Evolutionary conservation across 2,113 vertebrate species (phyloP).

Genomic region (Laticauda laticaudata): DNA sequence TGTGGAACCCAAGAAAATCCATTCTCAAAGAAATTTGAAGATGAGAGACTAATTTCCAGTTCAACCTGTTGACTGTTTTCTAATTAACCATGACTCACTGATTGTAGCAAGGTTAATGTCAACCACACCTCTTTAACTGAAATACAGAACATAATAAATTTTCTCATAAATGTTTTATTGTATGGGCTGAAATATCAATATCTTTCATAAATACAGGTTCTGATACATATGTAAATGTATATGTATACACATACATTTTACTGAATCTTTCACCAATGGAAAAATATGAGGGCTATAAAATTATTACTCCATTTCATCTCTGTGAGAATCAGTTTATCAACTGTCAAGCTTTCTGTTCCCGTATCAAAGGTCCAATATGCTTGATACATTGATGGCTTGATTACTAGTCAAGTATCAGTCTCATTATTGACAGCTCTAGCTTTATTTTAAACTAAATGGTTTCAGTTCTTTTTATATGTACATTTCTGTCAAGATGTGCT

Average conservation of each 20-base stretch:
- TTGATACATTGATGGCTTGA: too few relatives aligned
- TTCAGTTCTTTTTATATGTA: not conserved
- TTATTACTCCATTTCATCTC: not conserved
- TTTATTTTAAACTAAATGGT: not conserved
- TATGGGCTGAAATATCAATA: not conserved
- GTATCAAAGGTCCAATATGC: not conserved
- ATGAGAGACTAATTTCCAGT: conserved; percentile 29
- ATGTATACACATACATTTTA: not conserved
- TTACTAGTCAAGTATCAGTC: not conserved
- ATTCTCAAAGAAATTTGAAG: conserved; percentile 51
- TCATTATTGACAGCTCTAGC: not conserved
- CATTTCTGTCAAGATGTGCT: not conserved
- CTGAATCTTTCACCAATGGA: not conserved
- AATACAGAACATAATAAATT: not conserved
- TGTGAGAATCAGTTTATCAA: not conserved
- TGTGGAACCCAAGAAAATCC: conserved; percentile 46
- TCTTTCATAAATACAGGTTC: not conserved
- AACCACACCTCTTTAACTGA: conserved; percentile 41
- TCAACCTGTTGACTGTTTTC: conserved; percentile 52
- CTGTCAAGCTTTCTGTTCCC: not conserved
- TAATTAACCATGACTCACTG: conserved; percentile 60
- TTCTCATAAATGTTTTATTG: not conserved
- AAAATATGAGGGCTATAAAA: not conserved
- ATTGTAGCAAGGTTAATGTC: conserved; percentile 59
- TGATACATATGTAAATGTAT: too few relatives aligned